These are phyloP conservation scores for Notarius lentiginosus DNA, from an alignment of 2,113 vertebrate species.

Conservation along the genomic window DNA sequence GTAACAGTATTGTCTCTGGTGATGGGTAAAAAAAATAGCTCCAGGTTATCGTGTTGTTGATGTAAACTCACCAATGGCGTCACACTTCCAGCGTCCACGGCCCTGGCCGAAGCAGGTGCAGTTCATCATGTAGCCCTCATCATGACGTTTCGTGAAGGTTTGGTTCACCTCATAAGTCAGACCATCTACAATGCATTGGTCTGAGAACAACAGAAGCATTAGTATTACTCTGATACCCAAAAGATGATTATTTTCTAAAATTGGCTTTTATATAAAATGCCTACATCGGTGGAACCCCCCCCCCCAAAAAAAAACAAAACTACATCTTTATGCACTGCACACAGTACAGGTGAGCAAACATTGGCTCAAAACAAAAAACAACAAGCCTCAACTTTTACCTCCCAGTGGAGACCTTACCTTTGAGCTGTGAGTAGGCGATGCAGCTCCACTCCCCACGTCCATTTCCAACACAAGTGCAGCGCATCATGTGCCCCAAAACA, in stretches of 20 bases:
- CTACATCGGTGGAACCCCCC: background rate
- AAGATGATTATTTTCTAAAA: background rate
- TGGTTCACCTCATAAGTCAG: constrained; percentile 92
- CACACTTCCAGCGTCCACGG: constrained; percentile 94
- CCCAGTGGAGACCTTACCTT: constrained; percentile 54
- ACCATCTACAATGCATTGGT: constrained; percentile 90
- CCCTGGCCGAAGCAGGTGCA: constrained; percentile 95
- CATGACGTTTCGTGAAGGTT: constrained; percentile 90
- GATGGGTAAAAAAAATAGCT: background rate
- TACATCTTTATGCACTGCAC: background rate
- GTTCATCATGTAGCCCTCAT: constrained; percentile 94
- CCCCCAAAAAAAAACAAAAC: background rate
- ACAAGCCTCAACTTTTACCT: background rate
- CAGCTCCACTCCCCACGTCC: constrained; percentile 97
- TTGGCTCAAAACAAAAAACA: background rate
- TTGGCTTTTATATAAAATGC: background rate
- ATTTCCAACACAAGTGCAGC: constrained; percentile 89
- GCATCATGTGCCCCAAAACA: constrained; percentile 92
- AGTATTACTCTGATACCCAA: background rate
- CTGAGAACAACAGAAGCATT: constrained; percentile 63
- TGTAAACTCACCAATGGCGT: constrained; percentile 85
- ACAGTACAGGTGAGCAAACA: background rate
- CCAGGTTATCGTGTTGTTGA: background rate
- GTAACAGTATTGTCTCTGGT: background rate
- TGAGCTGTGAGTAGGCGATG: constrained; percentile 75